Percentiles rank a stretch among this genome's conserved stretches.
phyloP scores from a whole-genome alignment of 2,797 vertebrate species.

The Denticeps clupeoides region DNA sequence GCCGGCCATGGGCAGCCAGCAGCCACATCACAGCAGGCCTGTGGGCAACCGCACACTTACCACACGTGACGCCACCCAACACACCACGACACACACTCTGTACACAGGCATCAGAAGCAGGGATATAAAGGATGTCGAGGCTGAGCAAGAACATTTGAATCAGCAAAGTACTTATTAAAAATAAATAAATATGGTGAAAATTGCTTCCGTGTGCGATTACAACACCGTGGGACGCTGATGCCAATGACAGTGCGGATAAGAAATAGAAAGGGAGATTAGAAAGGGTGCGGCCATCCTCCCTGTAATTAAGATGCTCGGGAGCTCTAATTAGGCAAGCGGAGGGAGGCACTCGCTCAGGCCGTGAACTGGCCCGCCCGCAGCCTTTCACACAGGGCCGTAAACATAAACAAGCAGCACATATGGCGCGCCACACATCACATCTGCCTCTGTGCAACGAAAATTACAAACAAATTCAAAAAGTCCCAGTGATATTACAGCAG shows the following conservation, averaged over 20 bases:
- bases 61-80: constrained; percentile 45
- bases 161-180: neutral
- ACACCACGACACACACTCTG: constrained; percentile 22
- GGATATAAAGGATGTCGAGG: constrained; percentile 18
- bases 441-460: too few relatives aligned
- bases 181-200: too few relatives aligned
- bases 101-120: too few relatives aligned
- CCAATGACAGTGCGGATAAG: constrained; percentile 46
- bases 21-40: constrained; percentile 47
- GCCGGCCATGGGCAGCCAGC: constrained; percentile 21
- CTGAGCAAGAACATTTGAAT: constrained; percentile 5
- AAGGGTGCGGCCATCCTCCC: constrained; percentile 38
- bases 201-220: constrained; percentile 39
- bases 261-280: constrained; percentile 62
- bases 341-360: constrained; percentile 20
- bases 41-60: constrained; percentile 37
- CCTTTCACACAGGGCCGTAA: too few relatives aligned
- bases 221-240: constrained; percentile 36
- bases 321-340: constrained; percentile 53
- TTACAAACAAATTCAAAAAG: too few relatives aligned
- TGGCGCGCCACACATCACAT: too few relatives aligned
- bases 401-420: too few relatives aligned
- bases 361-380: too few relatives aligned
- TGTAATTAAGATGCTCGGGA: constrained; percentile 54
- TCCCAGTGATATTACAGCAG: too few relatives aligned